phyloP scores from a whole-genome alignment of 2,888 invertebrate species.

The Mesoligia furuncula region DNA sequence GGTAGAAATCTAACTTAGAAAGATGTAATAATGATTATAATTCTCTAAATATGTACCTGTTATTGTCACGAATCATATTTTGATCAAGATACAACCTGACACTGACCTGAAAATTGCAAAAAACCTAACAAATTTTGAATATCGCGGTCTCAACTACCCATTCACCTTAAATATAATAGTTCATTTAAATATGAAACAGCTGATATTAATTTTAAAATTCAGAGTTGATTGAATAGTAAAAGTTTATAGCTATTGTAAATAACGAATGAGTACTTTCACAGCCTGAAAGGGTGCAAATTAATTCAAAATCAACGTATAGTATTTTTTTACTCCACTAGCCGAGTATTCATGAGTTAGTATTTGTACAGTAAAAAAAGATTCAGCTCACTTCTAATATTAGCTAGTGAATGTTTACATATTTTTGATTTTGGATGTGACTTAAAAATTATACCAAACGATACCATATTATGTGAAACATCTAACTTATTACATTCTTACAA shows the following conservation, averaged over 20 bases:
- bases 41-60: no score
- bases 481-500: not conserved
- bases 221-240: not conserved
- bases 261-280: not conserved
- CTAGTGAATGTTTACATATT: conserved; percentile 1
- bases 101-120: no score
- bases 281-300: not conserved
- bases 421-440: not conserved
- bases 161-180: not conserved
- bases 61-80: no score
- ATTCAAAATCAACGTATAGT: not conserved
- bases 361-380: not conserved
- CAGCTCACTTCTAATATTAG: not conserved
- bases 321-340: not conserved
- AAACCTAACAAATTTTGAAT: no score
- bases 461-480: not conserved
- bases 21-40: no score
- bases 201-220: not conserved
- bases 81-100: no score
- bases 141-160: no score
- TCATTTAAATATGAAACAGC: not conserved
- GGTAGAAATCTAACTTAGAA: no score
- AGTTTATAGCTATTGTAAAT: not conserved
- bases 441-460: conserved; percentile 7
- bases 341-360: not conserved